Evolutionary conservation across 2,113 vertebrate species (phyloP).

Genomic region (Peucedramus taeniatus): DNA sequence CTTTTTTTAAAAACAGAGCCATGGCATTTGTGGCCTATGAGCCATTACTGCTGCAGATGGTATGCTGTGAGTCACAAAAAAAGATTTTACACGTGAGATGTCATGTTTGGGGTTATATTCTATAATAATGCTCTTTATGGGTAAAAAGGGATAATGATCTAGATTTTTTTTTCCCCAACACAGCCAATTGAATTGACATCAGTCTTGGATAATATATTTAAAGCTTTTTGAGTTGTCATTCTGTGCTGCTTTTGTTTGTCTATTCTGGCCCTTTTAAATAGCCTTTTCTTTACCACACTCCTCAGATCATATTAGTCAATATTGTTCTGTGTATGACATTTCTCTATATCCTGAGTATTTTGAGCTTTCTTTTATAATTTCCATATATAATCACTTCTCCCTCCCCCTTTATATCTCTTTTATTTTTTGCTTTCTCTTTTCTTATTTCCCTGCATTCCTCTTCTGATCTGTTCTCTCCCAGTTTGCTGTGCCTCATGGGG

Average conservation of each 20-base stretch:
- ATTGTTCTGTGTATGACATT: not conserved
- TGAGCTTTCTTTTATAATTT: not conserved
- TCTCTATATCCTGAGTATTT: not conserved
- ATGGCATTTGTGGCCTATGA: not conserved
- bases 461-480: not conserved
- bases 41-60: not conserved
- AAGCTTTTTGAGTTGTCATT: not conserved
- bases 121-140: not conserved
- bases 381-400: not conserved
- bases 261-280: not conserved
- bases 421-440: not conserved
- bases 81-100: not conserved
- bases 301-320: not conserved
- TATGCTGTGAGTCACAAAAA: not conserved
- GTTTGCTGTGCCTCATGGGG: not conserved
- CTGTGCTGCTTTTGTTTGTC: not conserved
- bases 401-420: not conserved
- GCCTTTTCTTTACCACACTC: not conserved
- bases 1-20: not conserved
- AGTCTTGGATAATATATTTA: not conserved
- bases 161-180: not conserved
- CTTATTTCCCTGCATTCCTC: not conserved
- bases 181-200: not conserved
- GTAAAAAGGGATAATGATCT: not conserved
- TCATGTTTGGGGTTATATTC: not conserved